Conservation (phyloP, 2,797 vertebrate genomes). For the Diplodus sargus region DNA sequence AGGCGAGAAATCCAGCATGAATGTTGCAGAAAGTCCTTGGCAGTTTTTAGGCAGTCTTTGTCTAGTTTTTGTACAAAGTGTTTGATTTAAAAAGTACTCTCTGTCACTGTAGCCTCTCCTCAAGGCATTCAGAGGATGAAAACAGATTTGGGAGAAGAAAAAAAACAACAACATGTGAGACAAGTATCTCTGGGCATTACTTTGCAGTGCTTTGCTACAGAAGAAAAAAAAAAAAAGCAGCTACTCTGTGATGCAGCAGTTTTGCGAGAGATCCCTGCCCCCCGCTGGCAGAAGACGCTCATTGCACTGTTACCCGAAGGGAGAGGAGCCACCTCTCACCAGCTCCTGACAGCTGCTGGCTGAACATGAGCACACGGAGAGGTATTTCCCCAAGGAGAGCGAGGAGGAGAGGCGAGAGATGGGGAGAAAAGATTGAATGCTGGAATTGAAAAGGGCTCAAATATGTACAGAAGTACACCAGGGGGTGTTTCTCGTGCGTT, state of each 20-base stretch:
- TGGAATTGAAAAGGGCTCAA: constrained; percentile 25
- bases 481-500: not conserved
- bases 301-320: constrained; percentile 41
- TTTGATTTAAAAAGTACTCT: not conserved
- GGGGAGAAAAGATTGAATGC: constrained; percentile 27
- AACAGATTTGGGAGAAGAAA: not conserved
- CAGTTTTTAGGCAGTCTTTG: not conserved
- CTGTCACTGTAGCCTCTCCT: not conserved
- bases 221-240: not conserved
- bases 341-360: constrained; percentile 57
- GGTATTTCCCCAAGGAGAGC: constrained; percentile 71
- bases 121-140: constrained; percentile 23
- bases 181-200: constrained; percentile 12
- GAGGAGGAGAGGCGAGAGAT: constrained; percentile 15
- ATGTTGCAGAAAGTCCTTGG: constrained; percentile 8
- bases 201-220: constrained; percentile 24
- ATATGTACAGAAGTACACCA: constrained; percentile 29
- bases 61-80: not conserved
- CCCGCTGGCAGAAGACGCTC: constrained; percentile 57
- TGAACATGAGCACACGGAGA: constrained; percentile 50
- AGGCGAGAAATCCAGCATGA: not conserved
- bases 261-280: constrained; percentile 59
- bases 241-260: constrained; percentile 62
- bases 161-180: not conserved
- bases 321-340: constrained; percentile 17